Conservation (phyloP, 2,113 vertebrate genomes). For the Planiliza haematocheilus region DNA sequence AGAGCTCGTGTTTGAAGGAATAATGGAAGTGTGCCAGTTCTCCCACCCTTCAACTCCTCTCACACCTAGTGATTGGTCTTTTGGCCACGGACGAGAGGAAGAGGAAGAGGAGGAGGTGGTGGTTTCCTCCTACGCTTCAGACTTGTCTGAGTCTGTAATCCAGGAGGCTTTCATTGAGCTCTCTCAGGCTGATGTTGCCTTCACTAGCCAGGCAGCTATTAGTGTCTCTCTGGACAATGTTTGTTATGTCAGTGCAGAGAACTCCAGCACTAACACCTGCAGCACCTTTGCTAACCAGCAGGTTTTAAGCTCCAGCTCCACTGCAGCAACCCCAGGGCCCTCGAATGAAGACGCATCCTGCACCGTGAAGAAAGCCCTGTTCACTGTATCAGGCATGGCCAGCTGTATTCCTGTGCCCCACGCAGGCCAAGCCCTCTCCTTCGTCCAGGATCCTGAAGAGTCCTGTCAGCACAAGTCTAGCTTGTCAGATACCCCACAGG, state of each 20-base stretch:
- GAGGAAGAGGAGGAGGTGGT: constrained; percentile 89
- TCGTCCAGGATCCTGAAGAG: constrained; percentile 80
- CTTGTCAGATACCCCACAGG: constrained; percentile 62
- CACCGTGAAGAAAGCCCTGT: constrained; percentile 91
- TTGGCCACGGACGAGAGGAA: constrained; percentile 76
- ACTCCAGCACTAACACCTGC: constrained; percentile 79
- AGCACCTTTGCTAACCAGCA: constrained; percentile 79
- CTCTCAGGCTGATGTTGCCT: constrained; percentile 92
- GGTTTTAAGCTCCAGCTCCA: constrained; percentile 51
- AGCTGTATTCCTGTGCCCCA: constrained; percentile 93
- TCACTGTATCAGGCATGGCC: constrained; percentile 93
- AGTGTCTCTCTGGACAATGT: constrained; percentile 93
- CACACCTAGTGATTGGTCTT: constrained; percentile 81
- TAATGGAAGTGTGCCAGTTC: constrained; percentile 99
- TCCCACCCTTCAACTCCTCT: constrained; percentile 90
- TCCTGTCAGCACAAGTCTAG: constrained; percentile 64
- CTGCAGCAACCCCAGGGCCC: constrained; percentile 55
- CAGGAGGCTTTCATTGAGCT: constrained; percentile 98
- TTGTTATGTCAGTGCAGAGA: constrained; percentile 88
- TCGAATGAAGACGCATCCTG: constrained; percentile 82
- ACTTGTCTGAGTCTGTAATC: constrained; percentile 96
- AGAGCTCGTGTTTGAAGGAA: constrained; percentile 96
- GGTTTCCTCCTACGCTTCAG: constrained; percentile 93
- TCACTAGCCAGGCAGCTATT: constrained; percentile 93
- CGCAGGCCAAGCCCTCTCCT: constrained; percentile 89